Conservation (phyloP, 2,888 invertebrate genomes). For the Drosophila helvetica region DNA sequence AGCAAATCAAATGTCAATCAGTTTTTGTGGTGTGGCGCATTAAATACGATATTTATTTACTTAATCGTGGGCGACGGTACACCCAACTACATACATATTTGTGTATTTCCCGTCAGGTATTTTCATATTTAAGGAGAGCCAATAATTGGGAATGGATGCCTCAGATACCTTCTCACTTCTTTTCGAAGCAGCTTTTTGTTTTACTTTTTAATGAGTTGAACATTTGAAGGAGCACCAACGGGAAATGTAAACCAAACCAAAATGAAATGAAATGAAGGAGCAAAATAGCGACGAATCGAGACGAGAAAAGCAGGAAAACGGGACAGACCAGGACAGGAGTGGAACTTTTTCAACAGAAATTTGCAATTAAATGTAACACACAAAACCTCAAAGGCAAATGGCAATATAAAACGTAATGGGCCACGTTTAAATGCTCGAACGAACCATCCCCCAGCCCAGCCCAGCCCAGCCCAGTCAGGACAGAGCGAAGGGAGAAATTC, state of each 20-base stretch:
- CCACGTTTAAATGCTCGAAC: slow-evolving; percentile 60
- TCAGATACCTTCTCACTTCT: slow-evolving; percentile 12
- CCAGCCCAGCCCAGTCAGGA: slow-evolving; percentile 7
- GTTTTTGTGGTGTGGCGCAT: slow-evolving; percentile 47
- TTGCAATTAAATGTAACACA: slow-evolving; percentile 69
- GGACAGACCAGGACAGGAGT: slow-evolving; percentile 1
- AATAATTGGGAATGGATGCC: slow-evolving; percentile 21
- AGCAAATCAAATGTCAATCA: slow-evolving; percentile 58
- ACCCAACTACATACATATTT: not conserved
- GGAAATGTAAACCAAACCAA: slow-evolving; percentile 9
- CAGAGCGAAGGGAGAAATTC: slow-evolving; percentile 28
- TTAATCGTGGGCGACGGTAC: not conserved
- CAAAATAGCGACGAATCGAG: not conserved
- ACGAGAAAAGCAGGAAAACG: not conserved
- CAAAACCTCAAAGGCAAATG: slow-evolving; percentile 75
- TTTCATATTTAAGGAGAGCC: slow-evolving; percentile 13
- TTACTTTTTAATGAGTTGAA: slow-evolving; percentile 64
- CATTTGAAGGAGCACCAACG: slow-evolving; percentile 33
- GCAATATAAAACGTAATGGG: slow-evolving; percentile 59
- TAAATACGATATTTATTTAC: slow-evolving; percentile 43
- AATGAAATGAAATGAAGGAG: slow-evolving; percentile 21
- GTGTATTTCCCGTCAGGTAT: slow-evolving; percentile 13
- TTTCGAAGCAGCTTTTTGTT: slow-evolving; percentile 27
- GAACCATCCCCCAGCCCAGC: slow-evolving; percentile 9
- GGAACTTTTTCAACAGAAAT: slow-evolving; percentile 58